A percentile compares a stretch with the other conserved stretches of the same genome.
Conservation (phyloP, 2,888 invertebrate genomes). For the Mongoloraphidia duomilia region DNA sequence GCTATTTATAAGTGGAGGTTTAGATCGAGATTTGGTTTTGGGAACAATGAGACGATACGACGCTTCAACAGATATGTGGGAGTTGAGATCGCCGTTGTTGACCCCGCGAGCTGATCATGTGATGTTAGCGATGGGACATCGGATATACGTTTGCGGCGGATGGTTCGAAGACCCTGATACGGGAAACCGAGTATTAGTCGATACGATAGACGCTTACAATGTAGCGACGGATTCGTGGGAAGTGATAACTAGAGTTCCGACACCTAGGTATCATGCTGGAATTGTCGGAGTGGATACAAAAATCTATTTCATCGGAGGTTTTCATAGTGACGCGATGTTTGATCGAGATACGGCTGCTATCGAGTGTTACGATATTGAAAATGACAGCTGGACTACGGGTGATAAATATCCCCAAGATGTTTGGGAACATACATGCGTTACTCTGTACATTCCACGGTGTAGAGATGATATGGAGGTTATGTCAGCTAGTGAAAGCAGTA, state of each 20-base stretch:
- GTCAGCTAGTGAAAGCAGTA: conserved; percentile 13
- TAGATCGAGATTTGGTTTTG: conserved; percentile 38
- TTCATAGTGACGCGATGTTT: conserved; percentile 50
- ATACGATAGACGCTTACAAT: conserved; percentile 51
- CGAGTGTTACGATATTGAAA: conserved; percentile 48
- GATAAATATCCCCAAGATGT: conserved; percentile 49
- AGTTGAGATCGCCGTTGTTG: conserved; percentile 36
- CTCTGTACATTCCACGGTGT: conserved; percentile 48
- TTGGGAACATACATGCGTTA: conserved; percentile 56
- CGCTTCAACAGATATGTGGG: conserved; percentile 37
- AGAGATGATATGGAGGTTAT: conserved; percentile 36
- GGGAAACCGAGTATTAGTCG: conserved; percentile 38
- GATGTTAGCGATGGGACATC: conserved; percentile 40
- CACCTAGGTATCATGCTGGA: conserved; percentile 52
- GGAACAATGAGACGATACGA: conserved; percentile 36
- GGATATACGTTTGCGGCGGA: conserved; percentile 48
- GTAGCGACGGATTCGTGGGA: conserved; percentile 41
- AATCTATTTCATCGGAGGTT: conserved; percentile 55
- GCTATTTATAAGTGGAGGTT: conserved; percentile 36
- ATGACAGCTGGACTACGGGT: conserved; percentile 43
- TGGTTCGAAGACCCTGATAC: conserved; percentile 42
- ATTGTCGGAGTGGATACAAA: conserved; percentile 43
- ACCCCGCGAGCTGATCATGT: conserved; percentile 50
- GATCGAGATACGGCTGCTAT: conserved; percentile 50
- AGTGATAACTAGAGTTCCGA: conserved; percentile 44